Base-by-base conservation (phyloP, 2,797 vertebrate genomes). In the Setipinna tenuifilis region DNA sequence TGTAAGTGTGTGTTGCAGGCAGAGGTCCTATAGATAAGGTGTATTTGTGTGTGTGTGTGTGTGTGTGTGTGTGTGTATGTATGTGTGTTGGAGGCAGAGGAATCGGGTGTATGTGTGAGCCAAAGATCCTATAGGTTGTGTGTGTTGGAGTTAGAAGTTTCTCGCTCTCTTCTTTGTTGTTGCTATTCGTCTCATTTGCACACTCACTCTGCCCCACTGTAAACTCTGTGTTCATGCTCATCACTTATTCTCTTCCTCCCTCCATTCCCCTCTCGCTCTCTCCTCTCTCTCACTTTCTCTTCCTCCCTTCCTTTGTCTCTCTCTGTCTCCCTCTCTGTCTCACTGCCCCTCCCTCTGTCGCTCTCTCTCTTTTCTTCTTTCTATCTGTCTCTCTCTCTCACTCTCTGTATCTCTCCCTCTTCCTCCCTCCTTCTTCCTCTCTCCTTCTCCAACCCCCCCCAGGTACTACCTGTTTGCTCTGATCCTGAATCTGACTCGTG, bases 381-480 rank as follows among this genome's bases (percentile, higher is more conserved):
- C 11, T 28, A 62, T 75, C 46, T 75, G 23, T 3, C 17, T 75
- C 65, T 58, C 48, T 58, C 35, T 31, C 31, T 48, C 68, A 54
- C 6, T 11, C 16, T 75, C n/a, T 23, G 3, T 23, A n/a, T 35
- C 46, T 0, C 0, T 6, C 21, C 5, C 41, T 1, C 4, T 3
- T 3, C 7, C 6, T 61, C 28, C 25, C 57, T 44, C 35, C 11
- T 14, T 25, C 46, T 25, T 4, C 3, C 28, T 48, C 23, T 65
- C 61, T 65, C 61, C 0, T 0, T 65, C 5, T 65, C 61, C 2
- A 6, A 7, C 61, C 25, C 59, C 12, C 50, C 10, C 35, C 0
- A 98, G 98, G 90, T 99, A 97, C 88, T 99, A 97, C 89, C 95
- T 99, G 23, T 98, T 99, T 0, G 94, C 97, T 0, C 95, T 99